These are phyloP conservation scores for Sus scrofa DNA, from an alignment of 2,113 vertebrate species.

Conservation along the genomic window DNA sequence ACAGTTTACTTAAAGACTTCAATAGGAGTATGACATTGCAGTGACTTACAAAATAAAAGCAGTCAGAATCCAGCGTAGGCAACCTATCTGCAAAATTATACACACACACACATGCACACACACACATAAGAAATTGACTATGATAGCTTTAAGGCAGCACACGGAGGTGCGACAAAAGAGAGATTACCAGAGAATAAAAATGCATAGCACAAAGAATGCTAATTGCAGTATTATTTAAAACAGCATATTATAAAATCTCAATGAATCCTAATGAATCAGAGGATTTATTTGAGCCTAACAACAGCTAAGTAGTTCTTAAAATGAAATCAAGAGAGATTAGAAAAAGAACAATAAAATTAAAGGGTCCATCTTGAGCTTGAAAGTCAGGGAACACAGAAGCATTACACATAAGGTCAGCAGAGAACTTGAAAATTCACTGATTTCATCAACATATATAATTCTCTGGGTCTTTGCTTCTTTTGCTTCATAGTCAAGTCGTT, in stretches of 20 bases:
- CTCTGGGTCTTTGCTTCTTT: constrained; percentile 57
- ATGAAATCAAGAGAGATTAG: constrained; percentile 70
- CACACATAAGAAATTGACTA: constrained; percentile 56
- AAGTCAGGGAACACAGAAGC: constrained; percentile 62
- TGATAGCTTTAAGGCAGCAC: constrained; percentile 80
- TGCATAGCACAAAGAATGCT: constrained; percentile 79
- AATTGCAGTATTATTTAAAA: constrained; percentile 86
- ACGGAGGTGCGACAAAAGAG: constrained; percentile 81
- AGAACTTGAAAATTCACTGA: constrained; percentile 53
- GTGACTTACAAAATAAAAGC: constrained; percentile 85
- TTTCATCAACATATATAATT: constrained; percentile 64
- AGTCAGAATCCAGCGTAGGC: constrained; percentile 60
- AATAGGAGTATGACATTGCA: constrained; percentile 84
- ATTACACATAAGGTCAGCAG: not conserved
- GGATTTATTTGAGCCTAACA: constrained; percentile 76
- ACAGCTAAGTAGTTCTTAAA: constrained; percentile 74
- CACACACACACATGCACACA: not conserved
- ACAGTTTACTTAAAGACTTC: constrained; percentile 77
- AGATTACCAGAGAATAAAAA: constrained; percentile 79
- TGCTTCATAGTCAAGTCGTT: constrained; percentile 60
- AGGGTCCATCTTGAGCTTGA: constrained; percentile 60
- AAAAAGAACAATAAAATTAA: not conserved
- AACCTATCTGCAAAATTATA: constrained; percentile 65
- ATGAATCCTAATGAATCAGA: constrained; percentile 81
- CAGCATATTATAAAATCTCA: constrained; percentile 78